Evolutionary conservation across 2,797 vertebrate species (phyloP).

Genomic region (Urosaurus nigricauda): DNA sequence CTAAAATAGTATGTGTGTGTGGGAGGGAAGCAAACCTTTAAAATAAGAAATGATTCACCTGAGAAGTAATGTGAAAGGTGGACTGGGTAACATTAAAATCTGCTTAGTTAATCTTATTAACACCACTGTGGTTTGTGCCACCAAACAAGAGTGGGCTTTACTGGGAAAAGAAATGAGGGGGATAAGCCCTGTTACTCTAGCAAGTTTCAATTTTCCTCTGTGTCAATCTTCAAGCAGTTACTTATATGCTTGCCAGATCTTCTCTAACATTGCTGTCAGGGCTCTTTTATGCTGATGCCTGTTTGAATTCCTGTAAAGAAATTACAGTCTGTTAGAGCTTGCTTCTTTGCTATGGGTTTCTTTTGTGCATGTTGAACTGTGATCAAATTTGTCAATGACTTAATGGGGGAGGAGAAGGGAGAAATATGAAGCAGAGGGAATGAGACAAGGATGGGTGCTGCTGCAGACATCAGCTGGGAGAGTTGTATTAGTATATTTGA

Average conservation of each 20-base stretch:
- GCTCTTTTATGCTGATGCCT: background rate
- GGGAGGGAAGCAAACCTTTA: background rate
- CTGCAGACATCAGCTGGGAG: background rate
- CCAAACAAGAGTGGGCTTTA: rapidly evolving
- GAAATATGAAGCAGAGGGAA: background rate
- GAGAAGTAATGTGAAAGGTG: background rate
- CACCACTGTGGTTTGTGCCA: background rate
- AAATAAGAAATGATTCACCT: background rate
- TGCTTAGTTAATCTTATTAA: background rate
- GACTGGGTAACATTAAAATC: background rate
- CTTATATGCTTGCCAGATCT: background rate
- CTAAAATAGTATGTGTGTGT: no score
- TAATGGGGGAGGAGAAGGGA: background rate
- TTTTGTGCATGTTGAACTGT: slow-evolving; percentile 10
- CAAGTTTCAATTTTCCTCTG: slow-evolving; percentile 1
- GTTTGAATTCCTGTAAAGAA: slow-evolving; percentile 1
- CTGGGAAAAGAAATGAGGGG: background rate
- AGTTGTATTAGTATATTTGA: slow-evolving; percentile 13
- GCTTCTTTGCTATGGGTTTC: background rate
- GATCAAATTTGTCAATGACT: slow-evolving; percentile 33
- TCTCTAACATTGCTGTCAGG: background rate
- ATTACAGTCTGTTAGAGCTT: slow-evolving; percentile 16
- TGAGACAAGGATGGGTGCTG: background rate
- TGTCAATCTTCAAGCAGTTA: background rate
- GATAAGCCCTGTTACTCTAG: background rate